Evolutionary conservation across 2,888 invertebrate species (phyloP).

Genomic region (Gonocerus acuteangulatus): DNA sequence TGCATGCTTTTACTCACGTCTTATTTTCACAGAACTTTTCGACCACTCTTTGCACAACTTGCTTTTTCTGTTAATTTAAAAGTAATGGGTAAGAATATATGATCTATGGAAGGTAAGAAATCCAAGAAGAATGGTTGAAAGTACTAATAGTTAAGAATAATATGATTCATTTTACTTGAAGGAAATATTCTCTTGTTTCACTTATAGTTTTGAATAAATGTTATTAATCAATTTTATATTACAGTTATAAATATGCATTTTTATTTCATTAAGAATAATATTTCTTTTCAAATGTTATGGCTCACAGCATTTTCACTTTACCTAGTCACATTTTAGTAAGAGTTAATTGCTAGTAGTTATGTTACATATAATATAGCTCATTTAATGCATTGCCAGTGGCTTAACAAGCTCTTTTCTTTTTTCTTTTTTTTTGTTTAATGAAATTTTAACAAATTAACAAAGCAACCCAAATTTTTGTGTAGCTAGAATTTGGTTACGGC

Average conservation of each 20-base stretch:
- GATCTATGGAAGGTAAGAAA: conserved; percentile 5
- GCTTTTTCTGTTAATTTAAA: conserved; percentile 22
- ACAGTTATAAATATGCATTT: conserved; percentile 16
- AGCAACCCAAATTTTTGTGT: conserved; percentile 1
- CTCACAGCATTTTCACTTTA: conserved; percentile 18
- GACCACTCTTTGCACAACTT: conserved; percentile 27
- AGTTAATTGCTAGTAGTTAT: conserved; percentile 13
- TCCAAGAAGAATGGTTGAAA: conserved; percentile 22
- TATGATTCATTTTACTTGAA: not conserved
- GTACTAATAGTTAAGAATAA: not conserved
- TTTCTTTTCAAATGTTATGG: conserved; percentile 22
- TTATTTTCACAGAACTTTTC: conserved; percentile 19
- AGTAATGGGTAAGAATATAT: conserved; percentile 1
- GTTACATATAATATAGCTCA: conserved; percentile 6
- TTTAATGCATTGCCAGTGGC: conserved; percentile 22
- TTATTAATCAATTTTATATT: not conserved
- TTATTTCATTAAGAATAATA: not conserved
- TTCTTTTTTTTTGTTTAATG: not conserved
- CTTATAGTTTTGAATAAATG: not conserved
- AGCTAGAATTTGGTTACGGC: not conserved
- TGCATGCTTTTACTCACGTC: conserved; percentile 14
- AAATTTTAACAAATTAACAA: not conserved
- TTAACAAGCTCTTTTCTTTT: conserved; percentile 17
- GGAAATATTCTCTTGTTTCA: not conserved
- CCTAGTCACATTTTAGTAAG: conserved; percentile 18